phyloP scores from a whole-genome alignment of 2,888 invertebrate species.

The Stratiomys singularior region DNA sequence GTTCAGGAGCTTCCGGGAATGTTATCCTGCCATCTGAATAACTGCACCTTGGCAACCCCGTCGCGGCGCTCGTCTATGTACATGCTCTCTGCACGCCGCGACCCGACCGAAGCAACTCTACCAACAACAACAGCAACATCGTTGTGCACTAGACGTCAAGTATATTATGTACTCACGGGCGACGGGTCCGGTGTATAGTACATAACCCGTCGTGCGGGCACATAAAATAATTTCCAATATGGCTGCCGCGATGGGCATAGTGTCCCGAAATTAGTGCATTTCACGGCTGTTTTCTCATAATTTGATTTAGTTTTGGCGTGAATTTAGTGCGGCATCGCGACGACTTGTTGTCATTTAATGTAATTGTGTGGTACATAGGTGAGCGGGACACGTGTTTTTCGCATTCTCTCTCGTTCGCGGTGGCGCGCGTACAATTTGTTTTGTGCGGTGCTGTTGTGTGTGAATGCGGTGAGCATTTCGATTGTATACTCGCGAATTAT shows the following conservation, averaged over 20 bases:
- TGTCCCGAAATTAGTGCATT: slow-evolving; percentile 51
- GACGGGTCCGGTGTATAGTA: slow-evolving; percentile 36
- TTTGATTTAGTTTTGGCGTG: slow-evolving; percentile 32
- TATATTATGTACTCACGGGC: slow-evolving; percentile 38
- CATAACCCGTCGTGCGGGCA: slow-evolving; percentile 46
- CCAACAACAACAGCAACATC: slow-evolving; percentile 33
- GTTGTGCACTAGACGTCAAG: slow-evolving; percentile 21
- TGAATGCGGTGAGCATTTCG: slow-evolving; percentile 39
- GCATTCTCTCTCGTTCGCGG: slow-evolving; percentile 23
- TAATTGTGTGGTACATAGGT: slow-evolving; percentile 5
- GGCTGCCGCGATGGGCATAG: slow-evolving; percentile 50
- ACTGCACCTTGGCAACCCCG: slow-evolving; percentile 38
- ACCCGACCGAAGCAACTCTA: slow-evolving; percentile 23
- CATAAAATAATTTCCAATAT: slow-evolving; percentile 50
- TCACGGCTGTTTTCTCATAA: slow-evolving; percentile 45
- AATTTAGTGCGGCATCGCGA: slow-evolving; percentile 11
- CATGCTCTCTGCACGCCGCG: slow-evolving; percentile 14
- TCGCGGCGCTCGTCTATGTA: slow-evolving; percentile 20
- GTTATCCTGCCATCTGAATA: slow-evolving; percentile 9
- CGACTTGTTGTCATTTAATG: slow-evolving; percentile 48
- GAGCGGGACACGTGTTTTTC: slow-evolving; percentile 41
- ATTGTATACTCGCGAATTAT: slow-evolving; percentile 43
- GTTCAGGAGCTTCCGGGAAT: background rate
- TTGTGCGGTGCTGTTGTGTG: slow-evolving; percentile 42
- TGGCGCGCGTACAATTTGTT: slow-evolving; percentile 36